Evolutionary conservation across 2,113 vertebrate species (phyloP).

Genomic region (Elgaria multicarinata): DNA sequence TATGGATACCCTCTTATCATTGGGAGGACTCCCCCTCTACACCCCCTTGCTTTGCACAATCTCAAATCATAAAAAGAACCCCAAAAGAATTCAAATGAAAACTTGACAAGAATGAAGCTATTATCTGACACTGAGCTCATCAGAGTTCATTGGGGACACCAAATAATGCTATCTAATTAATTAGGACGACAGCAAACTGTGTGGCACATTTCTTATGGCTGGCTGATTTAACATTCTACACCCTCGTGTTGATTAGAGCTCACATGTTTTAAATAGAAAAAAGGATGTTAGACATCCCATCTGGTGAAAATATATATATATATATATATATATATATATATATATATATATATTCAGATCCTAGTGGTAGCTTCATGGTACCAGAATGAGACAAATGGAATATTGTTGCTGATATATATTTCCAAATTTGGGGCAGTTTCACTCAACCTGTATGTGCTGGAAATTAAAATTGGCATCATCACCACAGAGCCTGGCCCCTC

Average conservation of each 20-base stretch:
- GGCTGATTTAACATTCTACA: slow-evolving; percentile 81
- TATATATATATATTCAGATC: slow-evolving; percentile 32
- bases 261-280: slow-evolving; percentile 79
- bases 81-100: slow-evolving; percentile 65
- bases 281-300: slow-evolving; percentile 81
- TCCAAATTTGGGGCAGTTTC: slow-evolving; percentile 57
- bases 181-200: slow-evolving; percentile 81
- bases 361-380: slow-evolving; percentile 71
- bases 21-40: not conserved
- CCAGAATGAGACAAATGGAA: slow-evolving; percentile 65
- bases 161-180: slow-evolving; percentile 86
- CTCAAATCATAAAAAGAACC: slow-evolving; percentile 43
- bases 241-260: slow-evolving; percentile 81
- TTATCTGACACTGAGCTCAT: slow-evolving; percentile 76
- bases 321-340: slow-evolving; percentile 23
- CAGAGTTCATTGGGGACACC: slow-evolving; percentile 76
- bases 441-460: slow-evolving; percentile 26
- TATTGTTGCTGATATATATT: slow-evolving; percentile 60
- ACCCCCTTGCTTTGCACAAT: slow-evolving; percentile 25
- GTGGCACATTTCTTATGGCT: slow-evolving; percentile 83
- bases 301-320: slow-evolving; percentile 74
- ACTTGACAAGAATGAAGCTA: slow-evolving; percentile 71
- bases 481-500: not conserved
- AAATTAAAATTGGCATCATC: slow-evolving; percentile 22
- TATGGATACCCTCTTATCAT: slow-evolving; percentile 22